Percentiles rank a stretch among this genome's conserved stretches.
Conservation (phyloP, 2,888 invertebrate genomes). For the Saturnia japonica region DNA sequence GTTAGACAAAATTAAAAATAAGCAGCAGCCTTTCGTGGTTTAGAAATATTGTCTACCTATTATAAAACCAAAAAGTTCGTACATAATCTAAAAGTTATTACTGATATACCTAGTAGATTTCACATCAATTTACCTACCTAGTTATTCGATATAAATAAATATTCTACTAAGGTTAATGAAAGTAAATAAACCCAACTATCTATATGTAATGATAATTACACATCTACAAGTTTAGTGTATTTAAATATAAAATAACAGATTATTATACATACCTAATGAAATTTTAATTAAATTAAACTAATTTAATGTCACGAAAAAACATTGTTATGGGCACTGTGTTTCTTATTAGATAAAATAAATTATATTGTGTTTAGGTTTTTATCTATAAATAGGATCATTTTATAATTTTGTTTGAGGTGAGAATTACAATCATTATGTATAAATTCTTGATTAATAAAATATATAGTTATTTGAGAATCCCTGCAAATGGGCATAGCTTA, state of each 20-base stretch:
- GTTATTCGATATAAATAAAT: not conserved
- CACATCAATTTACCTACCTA: not conserved
- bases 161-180: not conserved
- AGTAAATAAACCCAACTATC: not conserved
- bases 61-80: not conserved
- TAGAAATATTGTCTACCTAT: not conserved
- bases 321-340: too few species aligned
- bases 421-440: not conserved
- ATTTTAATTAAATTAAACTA: too few species aligned
- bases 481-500: constrained; percentile 1
- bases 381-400: not conserved
- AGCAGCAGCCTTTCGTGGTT: too few species aligned
- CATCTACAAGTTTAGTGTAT: not conserved
- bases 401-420: not conserved
- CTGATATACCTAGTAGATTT: not conserved
- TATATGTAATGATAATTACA: not conserved
- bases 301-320: too few species aligned
- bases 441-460: not conserved
- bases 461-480: not conserved
- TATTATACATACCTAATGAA: too few species aligned
- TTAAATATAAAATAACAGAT: too few species aligned
- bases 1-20: not conserved
- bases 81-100: not conserved
- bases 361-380: not conserved
- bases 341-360: not conserved